Evolutionary conservation across 2,797 vertebrate species (phyloP), one percentile per base, ranked within the genome.

Genomic region (Sebastes ruberrimus): DNA sequence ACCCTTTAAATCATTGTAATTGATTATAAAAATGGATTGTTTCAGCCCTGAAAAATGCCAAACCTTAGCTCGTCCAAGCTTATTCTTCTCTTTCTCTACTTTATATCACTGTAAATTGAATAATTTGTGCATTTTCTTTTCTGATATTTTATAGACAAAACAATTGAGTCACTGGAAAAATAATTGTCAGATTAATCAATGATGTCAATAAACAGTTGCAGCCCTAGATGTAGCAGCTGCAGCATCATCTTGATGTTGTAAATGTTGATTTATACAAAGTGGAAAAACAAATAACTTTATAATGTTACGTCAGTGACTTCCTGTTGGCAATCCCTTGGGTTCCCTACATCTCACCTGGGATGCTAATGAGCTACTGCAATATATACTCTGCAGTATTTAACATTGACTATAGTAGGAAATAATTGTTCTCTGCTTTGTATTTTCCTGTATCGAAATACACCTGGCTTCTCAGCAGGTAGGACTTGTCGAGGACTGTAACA

Each of bases 391-490:
- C 20, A 30, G 28, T 64, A 28, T 60, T 74, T 63, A 23, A 42
- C 23, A 14, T 59, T 53, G 33, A 55, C 11, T 59, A 6, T 42
- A 70, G 16, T 20, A 27, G 55, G 33, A 71, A 92, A 76, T 90
- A 66, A 86, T 80, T 94, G 79, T 93, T 94, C 55, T 94, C 81
- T 94, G 89, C 89, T 93, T 90, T 93, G 84, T 92, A 92, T 92
- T 90, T 79, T 88, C 82, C 82, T 85, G 86, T 74, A 76, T 88
- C 74, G 79, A 93, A 83, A 91, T 88, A 91, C 90, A 86, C 65
- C 90, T 85, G 92, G 88, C 91, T 82, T 90, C 86, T 83, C 77
- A 83, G 84, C 92, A 93, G 93, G 94, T 96, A 92, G 92, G 91
- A 90, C 13, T 77, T 81, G 61, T 78, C 70, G 68, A 83, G 74